Conservation (phyloP, 2,888 invertebrate species). For the Formica aserva region DNA sequence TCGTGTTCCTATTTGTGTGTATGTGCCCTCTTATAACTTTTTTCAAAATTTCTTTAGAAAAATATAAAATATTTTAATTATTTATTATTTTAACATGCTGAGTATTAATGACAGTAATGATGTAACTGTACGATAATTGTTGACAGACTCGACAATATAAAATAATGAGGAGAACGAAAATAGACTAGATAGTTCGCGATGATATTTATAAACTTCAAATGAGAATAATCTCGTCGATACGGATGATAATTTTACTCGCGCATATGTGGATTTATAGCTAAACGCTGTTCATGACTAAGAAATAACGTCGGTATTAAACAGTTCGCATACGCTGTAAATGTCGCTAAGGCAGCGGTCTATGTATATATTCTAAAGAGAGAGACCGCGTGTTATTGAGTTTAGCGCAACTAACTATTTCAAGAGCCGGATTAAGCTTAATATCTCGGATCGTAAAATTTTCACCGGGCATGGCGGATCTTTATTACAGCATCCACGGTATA, state of each 20-base stretch:
- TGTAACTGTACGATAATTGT: background rate
- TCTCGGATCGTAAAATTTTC: slow-evolving; percentile 38
- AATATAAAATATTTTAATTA: background rate
- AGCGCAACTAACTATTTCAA: slow-evolving; percentile 38
- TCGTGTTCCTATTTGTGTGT: background rate
- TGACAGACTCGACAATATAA: background rate
- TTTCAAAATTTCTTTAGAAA: background rate
- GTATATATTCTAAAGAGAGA: slow-evolving; percentile 5
- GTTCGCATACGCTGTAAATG: slow-evolving; percentile 29
- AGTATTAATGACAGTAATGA: background rate
- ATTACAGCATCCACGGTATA: slow-evolving; percentile 9
- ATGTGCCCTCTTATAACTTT: background rate
- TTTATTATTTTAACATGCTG: background rate
- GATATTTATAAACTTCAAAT: background rate
- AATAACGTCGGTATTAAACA: slow-evolving; percentile 28
- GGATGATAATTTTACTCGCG: slow-evolving; percentile 4
- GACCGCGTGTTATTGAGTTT: slow-evolving; percentile 16
- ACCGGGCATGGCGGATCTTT: slow-evolving; percentile 12
- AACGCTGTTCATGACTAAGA: slow-evolving; percentile 24
- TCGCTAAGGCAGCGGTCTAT: background rate
- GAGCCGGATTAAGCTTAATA: slow-evolving; percentile 43
- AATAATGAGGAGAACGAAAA: background rate
- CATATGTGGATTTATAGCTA: slow-evolving; percentile 9
- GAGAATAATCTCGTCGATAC: background rate
- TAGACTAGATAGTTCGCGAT: background rate